phyloP scores from a whole-genome alignment of 1,140 invertebrate genomes.

The Drosophila cardini region DNA sequence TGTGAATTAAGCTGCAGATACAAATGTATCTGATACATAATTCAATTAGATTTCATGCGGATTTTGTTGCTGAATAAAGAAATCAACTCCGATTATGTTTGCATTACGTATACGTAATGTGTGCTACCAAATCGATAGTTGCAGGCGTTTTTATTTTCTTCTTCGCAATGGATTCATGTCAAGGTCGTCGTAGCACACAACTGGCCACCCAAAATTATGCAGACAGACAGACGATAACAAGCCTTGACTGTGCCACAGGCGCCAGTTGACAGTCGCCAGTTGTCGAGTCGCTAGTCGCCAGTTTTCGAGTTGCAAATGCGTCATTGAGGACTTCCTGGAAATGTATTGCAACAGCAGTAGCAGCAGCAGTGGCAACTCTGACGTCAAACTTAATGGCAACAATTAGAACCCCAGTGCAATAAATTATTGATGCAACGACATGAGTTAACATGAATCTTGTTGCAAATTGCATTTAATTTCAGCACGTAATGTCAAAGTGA shows the following conservation, averaged over 20 bases:
- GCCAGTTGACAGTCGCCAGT: slow-evolving; percentile 15
- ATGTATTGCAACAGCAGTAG: neutral
- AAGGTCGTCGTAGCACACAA: slow-evolving; percentile 59
- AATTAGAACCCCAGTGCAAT: slow-evolving; percentile 44
- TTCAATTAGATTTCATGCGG: slow-evolving; percentile 7
- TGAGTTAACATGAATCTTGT: slow-evolving; percentile 5
- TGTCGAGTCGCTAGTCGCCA: slow-evolving; percentile 7
- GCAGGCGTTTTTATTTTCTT: slow-evolving; percentile 43
- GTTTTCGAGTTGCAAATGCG: slow-evolving; percentile 33
- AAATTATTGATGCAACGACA: slow-evolving; percentile 52
- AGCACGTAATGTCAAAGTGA: slow-evolving; percentile 54
- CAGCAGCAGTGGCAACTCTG: slow-evolving; percentile 18
- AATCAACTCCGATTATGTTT: neutral
- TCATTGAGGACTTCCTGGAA: slow-evolving; percentile 31
- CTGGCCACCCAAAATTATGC: slow-evolving; percentile 52
- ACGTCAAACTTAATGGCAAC: slow-evolving; percentile 42
- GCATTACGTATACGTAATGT: slow-evolving; percentile 57
- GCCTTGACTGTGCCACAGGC: slow-evolving; percentile 58
- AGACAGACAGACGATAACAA: slow-evolving; percentile 39
- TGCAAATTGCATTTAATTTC: slow-evolving; percentile 63
- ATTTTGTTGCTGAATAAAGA: neutral
- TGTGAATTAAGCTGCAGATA: slow-evolving; percentile 5
- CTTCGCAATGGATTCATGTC: slow-evolving; percentile 26
- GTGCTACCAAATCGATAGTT: slow-evolving; percentile 63
- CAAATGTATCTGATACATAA: neutral